Percentiles rank a stretch among this genome's conserved stretches.
phyloP scores from a whole-genome alignment of 1,140 invertebrate species.

The Paraescarpia echinospica region DNA sequence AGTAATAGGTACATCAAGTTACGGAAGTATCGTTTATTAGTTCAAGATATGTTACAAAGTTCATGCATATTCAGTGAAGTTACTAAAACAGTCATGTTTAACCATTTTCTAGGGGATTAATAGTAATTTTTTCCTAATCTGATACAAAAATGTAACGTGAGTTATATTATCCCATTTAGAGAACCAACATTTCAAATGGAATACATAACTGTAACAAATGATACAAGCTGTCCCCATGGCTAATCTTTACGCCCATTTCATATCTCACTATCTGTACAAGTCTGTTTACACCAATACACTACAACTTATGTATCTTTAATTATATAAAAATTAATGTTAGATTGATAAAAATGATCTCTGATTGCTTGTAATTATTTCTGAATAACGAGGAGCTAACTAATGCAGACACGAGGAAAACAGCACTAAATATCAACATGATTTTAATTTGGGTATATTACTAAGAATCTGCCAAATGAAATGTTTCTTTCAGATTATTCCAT shows the following conservation, averaged over 20 bases:
- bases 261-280: too few relatives aligned
- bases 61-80: not conserved
- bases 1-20: not conserved
- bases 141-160: not conserved
- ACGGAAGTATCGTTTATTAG: not conserved
- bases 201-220: too few relatives aligned
- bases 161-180: too few relatives aligned
- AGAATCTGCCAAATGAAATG: too few relatives aligned
- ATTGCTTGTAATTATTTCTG: not conserved
- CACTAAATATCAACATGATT: not conserved
- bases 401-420: not conserved
- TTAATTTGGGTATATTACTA: not conserved
- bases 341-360: not conserved
- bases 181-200: too few relatives aligned
- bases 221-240: too few relatives aligned
- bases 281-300: too few relatives aligned
- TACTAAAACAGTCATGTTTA: not conserved
- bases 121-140: not conserved
- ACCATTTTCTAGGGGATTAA: too few relatives aligned
- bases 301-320: too few relatives aligned
- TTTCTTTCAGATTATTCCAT: too few relatives aligned
- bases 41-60: not conserved
- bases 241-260: too few relatives aligned
- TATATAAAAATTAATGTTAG: not conserved
- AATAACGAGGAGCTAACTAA: not conserved